These are phyloP conservation scores for Illadopsis cleaveri DNA, from an alignment of 2,113 vertebrate species.

Conservation along the genomic window DNA sequence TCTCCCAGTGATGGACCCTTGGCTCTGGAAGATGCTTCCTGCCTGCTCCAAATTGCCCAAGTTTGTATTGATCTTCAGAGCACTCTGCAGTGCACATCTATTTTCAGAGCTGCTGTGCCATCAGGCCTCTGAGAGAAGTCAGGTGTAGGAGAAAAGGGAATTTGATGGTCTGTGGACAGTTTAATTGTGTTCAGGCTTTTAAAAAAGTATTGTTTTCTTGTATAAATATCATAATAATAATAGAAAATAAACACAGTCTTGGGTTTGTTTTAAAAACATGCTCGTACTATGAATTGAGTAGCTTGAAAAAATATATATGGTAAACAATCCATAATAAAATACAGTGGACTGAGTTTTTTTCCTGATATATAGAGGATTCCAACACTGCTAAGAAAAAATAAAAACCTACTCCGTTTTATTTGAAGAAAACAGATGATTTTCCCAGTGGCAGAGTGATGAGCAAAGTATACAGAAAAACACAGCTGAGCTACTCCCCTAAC, in stretches of 20 bases:
- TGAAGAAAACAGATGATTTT: conserved; percentile 4
- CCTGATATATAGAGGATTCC: not conserved
- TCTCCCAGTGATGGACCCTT: not conserved
- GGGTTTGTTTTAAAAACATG: not conserved
- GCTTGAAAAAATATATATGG: not conserved
- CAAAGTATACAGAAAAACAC: not conserved
- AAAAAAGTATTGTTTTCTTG: not conserved
- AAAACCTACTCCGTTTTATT: not conserved
- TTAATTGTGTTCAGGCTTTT: not conserved
- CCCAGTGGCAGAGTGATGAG: not conserved
- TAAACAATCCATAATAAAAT: not conserved
- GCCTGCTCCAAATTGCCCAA: not conserved
- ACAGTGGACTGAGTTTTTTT: not conserved
- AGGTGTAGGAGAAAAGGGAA: not conserved
- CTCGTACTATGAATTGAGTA: not conserved
- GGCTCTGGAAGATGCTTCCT: conserved; percentile 15
- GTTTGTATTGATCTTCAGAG: conserved; percentile 5
- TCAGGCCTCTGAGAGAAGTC: conserved; percentile 2
- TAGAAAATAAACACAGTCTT: not conserved
- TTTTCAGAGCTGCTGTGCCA: not conserved
- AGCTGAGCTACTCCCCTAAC: not conserved
- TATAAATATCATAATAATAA: not conserved
- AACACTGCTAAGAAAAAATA: not conserved
- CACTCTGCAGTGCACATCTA: not conserved
- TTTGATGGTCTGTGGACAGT: not conserved